Base-by-base conservation (phyloP, 92 coral and sea anemone genomes). In the Heliopora coerulea region DNA sequence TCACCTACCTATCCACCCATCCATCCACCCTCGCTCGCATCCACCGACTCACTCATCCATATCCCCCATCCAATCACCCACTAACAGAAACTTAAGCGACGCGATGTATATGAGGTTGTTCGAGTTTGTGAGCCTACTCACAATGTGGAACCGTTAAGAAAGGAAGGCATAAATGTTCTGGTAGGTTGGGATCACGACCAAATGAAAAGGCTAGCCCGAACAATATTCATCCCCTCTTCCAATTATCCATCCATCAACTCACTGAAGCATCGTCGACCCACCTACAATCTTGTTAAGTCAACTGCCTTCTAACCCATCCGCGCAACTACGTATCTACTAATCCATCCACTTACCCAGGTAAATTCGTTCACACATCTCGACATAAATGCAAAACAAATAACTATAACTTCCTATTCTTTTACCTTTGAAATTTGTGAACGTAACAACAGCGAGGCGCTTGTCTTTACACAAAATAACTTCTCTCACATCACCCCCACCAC, bases 41-140 rank as follows among this genome's bases (percentile, higher is more conserved):
- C 42, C 12, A 37, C 12, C 42, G 5, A 37, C 12, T n/a, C 15
- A 46, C n/a, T n/a, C n/a, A n/a, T n/a, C n/a, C n/a, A n/a, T n/a
- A n/a, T n/a, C n/a, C n/a, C n/a, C n/a, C n/a, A n/a, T n/a, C n/a
- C n/a, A n/a, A n/a, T n/a, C n/a, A n/a, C n/a, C n/a, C n/a, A n/a
- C n/a, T n/a, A 34, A 40, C 20, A 93, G 98, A 96, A 93, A 82
- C 78, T 93, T 81, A 93, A 93, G 82, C 89, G 86, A 70, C 88
- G 91, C 73, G 89, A 88, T 67, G 95, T 96, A 0, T 85, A 82
- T 31, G 84, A 86, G 23, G 98, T 93, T 15, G 98, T 93, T 21
- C 84, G 98, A 58, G 98, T 93, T 59, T 93, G 98, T 68, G 98
- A 93, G 63, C 98, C 98, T 49, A 93, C 98, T 3, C 90, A 93